phyloP scores from a whole-genome alignment of 2,888 invertebrate genomes.

The Gibbula magus region DNA sequence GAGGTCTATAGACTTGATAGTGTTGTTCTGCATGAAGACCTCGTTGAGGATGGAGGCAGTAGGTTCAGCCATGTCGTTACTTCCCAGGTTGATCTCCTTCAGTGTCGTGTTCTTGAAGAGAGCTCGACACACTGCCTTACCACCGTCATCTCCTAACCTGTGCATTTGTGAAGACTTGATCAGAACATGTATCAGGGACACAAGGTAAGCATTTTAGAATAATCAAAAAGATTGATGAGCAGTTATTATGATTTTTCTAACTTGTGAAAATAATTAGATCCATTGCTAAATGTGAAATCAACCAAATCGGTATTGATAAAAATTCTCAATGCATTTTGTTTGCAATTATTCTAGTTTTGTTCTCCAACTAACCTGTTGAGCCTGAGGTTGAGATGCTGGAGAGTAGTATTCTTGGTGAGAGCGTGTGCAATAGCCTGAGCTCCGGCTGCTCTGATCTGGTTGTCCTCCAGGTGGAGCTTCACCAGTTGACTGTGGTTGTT shows the following conservation, averaged over 20 bases:
- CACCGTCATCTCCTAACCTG: slow-evolving; percentile 75
- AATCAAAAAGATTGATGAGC: too few species aligned
- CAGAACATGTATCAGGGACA: too few species aligned
- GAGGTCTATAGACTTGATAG: slow-evolving; percentile 69
- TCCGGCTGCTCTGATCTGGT: slow-evolving; percentile 72
- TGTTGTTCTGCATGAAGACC: slow-evolving; percentile 71
- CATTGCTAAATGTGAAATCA: too few species aligned
- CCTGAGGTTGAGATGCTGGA: slow-evolving; percentile 67
- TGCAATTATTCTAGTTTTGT: slow-evolving; percentile 31
- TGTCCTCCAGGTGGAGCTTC: slow-evolving; percentile 70
- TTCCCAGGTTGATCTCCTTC: slow-evolving; percentile 70
- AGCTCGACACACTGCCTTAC: slow-evolving; percentile 73
- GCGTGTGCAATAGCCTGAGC: slow-evolving; percentile 75
- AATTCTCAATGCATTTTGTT: too few species aligned
- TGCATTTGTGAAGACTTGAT: slow-evolving; percentile 34
- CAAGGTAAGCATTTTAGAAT: too few species aligned
- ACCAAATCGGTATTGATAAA: too few species aligned
- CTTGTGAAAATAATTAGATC: too few species aligned
- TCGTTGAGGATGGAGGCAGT: slow-evolving; percentile 72
- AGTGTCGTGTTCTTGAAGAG: slow-evolving; percentile 72
- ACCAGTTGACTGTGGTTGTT: slow-evolving; percentile 73
- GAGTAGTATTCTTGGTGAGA: slow-evolving; percentile 72
- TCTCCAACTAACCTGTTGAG: slow-evolving; percentile 75
- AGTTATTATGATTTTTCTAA: too few species aligned
- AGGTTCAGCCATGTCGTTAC: slow-evolving; percentile 74